These are phyloP conservation scores for Bombyx huttoni DNA, from an alignment of 2,888 invertebrate genomes.

Conservation along the genomic window DNA sequence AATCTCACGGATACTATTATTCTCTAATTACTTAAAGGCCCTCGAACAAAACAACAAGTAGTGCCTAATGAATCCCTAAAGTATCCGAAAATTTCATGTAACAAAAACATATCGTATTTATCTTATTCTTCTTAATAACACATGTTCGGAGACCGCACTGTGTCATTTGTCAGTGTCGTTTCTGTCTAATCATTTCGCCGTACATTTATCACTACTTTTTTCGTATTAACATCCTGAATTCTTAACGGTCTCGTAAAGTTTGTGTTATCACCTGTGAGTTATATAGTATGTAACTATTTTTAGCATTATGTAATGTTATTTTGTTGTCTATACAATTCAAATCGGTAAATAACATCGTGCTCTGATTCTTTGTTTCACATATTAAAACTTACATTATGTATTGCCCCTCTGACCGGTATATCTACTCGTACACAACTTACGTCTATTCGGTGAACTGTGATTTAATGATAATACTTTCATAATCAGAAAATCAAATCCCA, in stretches of 20 bases:
- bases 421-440: too few relatives aligned
- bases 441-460: background rate
- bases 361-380: too few relatives aligned
- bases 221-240: constrained; percentile 10
- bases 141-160: constrained; percentile 36
- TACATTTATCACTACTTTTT: constrained; percentile 44
- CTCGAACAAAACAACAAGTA: background rate
- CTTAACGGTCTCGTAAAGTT: background rate
- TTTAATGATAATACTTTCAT: background rate
- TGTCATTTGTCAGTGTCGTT: constrained; percentile 48
- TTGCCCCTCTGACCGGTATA: too few relatives aligned
- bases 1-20: background rate
- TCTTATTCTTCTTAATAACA: constrained; percentile 51
- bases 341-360: too few relatives aligned
- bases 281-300: background rate
- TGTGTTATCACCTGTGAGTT: background rate
- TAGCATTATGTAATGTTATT: too few relatives aligned
- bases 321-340: too few relatives aligned
- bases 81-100: constrained; percentile 18
- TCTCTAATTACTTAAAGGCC: background rate
- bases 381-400: too few relatives aligned
- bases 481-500: background rate
- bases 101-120: constrained; percentile 39
- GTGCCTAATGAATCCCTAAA: constrained; percentile 20
- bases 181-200: constrained; percentile 45